Conservation (phyloP, 2,797 vertebrate species). For the Onychomys arenicola region DNA sequence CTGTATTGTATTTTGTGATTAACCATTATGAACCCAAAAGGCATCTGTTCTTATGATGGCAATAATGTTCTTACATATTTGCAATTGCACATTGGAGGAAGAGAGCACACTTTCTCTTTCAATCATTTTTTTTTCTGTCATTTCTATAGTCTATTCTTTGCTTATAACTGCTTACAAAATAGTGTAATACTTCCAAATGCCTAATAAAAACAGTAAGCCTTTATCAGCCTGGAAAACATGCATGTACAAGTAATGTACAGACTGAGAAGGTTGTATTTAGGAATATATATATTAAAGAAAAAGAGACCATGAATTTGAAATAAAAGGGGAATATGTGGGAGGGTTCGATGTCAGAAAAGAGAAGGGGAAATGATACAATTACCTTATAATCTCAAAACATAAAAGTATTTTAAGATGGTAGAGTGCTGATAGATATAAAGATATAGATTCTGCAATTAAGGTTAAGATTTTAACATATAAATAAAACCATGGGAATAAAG, state of each 20-base stretch:
- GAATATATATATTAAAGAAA: not conserved
- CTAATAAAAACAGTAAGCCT: slow-evolving; percentile 76
- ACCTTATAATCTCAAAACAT: not conserved
- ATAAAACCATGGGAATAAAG: not conserved
- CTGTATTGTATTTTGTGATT: slow-evolving; percentile 74
- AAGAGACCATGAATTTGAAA: not conserved
- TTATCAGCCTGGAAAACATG: not conserved
- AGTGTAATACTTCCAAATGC: slow-evolving; percentile 78
- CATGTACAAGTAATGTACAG: too few relatives aligned
- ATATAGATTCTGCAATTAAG: not conserved
- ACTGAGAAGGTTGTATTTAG: not conserved
- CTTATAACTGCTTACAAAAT: slow-evolving; percentile 67
- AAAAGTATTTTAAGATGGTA: not conserved
- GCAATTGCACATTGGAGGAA: slow-evolving; percentile 66
- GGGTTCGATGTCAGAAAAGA: not conserved
- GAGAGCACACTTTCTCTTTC: slow-evolving; percentile 74
- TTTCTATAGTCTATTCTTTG: slow-evolving; percentile 61
- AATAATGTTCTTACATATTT: slow-evolving; percentile 69
- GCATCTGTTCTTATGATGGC: slow-evolving; percentile 56
- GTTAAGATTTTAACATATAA: not conserved
- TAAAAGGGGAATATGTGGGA: too few relatives aligned
- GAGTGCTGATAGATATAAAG: not conserved
- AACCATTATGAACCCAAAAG: slow-evolving; percentile 77
- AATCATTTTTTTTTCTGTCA: slow-evolving; percentile 85
- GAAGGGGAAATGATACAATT: not conserved